Evolutionary conservation across 2,113 vertebrate genomes (phyloP).

Genomic region (Panthera uncia): DNA sequence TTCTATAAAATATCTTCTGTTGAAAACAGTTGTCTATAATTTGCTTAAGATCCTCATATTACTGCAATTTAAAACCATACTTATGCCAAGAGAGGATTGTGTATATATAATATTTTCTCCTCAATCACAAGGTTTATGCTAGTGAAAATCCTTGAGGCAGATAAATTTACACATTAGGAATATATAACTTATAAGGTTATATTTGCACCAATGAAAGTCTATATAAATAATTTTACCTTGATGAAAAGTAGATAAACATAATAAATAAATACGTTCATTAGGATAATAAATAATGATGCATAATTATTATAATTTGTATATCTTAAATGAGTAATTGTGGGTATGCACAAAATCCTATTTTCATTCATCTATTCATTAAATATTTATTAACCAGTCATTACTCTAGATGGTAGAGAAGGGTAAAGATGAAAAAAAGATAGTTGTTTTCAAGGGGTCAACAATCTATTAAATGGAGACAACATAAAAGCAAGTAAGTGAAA

Average conservation of each 20-base stretch:
- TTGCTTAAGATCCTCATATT: neutral
- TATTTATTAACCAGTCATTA: constrained; percentile 17
- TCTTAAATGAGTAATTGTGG: neutral
- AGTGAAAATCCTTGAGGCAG: neutral
- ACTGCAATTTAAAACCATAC: neutral
- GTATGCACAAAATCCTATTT: neutral
- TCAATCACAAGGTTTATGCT: neutral
- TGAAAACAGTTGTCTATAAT: neutral
- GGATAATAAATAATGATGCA: neutral
- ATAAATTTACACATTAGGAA: neutral
- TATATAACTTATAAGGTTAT: constrained; percentile 22
- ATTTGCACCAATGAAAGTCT: neutral
- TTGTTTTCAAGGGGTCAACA: neutral
- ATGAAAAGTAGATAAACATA: neutral
- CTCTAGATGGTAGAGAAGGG: neutral
- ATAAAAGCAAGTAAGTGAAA: neutral
- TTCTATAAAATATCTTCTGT: neutral
- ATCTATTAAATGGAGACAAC: neutral
- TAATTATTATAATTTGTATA: neutral
- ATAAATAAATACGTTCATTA: neutral
- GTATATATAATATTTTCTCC: neutral
- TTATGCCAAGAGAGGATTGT: neutral
- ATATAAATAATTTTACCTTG: neutral
- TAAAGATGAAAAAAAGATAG: neutral
- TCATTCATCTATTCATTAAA: neutral